Base-by-base conservation (phyloP, 2,888 invertebrate genomes). In the Ormyrus nitidulus region DNA sequence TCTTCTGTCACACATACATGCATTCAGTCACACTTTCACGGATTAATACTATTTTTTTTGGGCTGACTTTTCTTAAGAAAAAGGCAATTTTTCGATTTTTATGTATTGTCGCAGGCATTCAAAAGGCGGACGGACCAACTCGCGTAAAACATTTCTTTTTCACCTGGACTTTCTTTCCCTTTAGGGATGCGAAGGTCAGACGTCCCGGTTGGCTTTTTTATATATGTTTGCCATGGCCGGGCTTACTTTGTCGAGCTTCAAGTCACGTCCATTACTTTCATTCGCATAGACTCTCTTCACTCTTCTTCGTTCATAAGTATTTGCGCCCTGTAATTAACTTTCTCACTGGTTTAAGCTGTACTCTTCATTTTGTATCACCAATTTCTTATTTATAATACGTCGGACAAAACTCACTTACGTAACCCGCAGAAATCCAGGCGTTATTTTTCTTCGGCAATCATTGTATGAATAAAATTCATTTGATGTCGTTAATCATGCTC, bases 1-100 rank as follows among this genome's bases (percentile, higher is more conserved):
- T 34, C 34, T 34, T 34, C 34, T 34, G 3, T 34, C 34, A 34
- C 34, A 34, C 4, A 34, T 34, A 34, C 34, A 34, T 34, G 34
- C 34, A 34, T 4, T 34, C 3, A 34, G 34, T 34, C 34, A 3
- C 34, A 34, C 34, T 34, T 2, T 34, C 34, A 34, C 34, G 34
- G 34, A 34, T 34, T 34, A 34, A 34, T 34, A 34, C 34, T 78
- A 54, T 82, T 85, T 87, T 87, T 87, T 88, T 86, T 85, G 82
- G 85, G 58, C 70, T 84, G 74, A 82, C 86, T 84, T 86, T 85
- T 85, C 84, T 82, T 82, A 53, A 75, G 82, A 86, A 88, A 88
- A 86, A 88, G 85, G 84, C 83, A 85, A 86, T 87, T 86, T 88
- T 85, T 85, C 64, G 70, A 75, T 81, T 82, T 75, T 74, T 82